These are phyloP conservation scores for Drosophila leontia DNA, from an alignment of 1,140 invertebrate genomes.

Conservation along the genomic window DNA sequence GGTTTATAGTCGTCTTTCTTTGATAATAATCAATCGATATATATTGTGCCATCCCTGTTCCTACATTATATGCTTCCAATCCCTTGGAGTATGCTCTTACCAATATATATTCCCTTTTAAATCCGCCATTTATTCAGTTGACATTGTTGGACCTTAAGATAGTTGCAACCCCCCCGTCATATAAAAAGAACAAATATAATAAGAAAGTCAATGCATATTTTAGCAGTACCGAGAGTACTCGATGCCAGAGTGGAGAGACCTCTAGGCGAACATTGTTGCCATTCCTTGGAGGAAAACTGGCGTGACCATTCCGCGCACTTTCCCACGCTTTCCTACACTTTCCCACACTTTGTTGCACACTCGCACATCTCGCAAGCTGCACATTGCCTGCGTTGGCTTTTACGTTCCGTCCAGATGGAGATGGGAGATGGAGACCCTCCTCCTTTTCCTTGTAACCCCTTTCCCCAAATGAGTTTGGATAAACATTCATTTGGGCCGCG, in stretches of 20 bases:
- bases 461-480: conserved; percentile 9
- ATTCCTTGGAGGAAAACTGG: conserved; percentile 25
- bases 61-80: background rate
- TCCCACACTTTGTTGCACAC: conserved; percentile 27
- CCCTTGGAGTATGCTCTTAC: background rate
- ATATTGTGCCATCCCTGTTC: background rate
- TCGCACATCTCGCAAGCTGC: conserved; percentile 18
- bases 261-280: conserved; percentile 23
- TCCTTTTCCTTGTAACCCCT: background rate
- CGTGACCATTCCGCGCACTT: conserved; percentile 39
- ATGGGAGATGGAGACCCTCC: background rate
- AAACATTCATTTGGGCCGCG: conserved; percentile 42
- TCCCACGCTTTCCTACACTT: conserved; percentile 5
- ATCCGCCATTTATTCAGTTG: background rate
- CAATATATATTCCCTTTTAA: background rate
- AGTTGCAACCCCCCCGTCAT: background rate
- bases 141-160: background rate
- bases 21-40: background rate
- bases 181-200: conserved; percentile 5
- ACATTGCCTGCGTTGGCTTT: conserved; percentile 13
- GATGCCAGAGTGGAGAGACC: conserved; percentile 4
- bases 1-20: too few species aligned
- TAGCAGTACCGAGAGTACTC: background rate
- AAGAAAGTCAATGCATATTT: conserved; percentile 27
- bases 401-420: conserved; percentile 15